Evolutionary conservation across 2,888 invertebrate species (phyloP).

Genomic region (Pachymerium ferrugineum): DNA sequence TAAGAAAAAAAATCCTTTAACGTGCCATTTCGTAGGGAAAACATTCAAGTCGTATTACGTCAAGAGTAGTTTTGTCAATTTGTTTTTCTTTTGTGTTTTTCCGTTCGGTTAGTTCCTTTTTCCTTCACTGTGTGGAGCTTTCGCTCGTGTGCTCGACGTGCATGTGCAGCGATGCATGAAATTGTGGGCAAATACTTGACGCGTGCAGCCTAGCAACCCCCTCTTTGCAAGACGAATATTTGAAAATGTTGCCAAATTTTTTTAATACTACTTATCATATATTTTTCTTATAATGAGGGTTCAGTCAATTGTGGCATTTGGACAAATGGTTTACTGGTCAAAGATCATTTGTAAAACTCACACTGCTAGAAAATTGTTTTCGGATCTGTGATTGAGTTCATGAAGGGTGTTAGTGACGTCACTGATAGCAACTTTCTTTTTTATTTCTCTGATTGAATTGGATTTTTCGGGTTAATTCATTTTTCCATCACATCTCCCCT

Average conservation of each 20-base stretch:
- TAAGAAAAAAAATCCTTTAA: background rate
- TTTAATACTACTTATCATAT: background rate
- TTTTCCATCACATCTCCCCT: background rate
- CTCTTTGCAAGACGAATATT: background rate
- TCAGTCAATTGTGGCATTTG: constrained; percentile 15
- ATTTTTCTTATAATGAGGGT: background rate
- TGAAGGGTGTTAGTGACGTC: constrained; percentile 24
- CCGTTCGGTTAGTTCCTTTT: constrained; percentile 22
- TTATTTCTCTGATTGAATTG: constrained; percentile 5
- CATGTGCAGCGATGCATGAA: constrained; percentile 22
- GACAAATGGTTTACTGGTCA: constrained; percentile 25
- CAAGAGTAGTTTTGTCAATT: constrained; percentile 24
- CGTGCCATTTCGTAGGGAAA: constrained; percentile 17
- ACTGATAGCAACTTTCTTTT: constrained; percentile 18
- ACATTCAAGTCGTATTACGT: constrained; percentile 23
- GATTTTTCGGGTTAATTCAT: constrained; percentile 27
- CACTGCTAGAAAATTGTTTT: constrained; percentile 19
- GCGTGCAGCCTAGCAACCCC: constrained; percentile 14
- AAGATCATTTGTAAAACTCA: constrained; percentile 24
- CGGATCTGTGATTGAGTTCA: constrained; percentile 27
- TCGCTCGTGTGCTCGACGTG: constrained; percentile 19
- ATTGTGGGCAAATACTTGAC: constrained; percentile 27
- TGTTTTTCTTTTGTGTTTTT: constrained; percentile 27
- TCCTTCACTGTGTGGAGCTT: constrained; percentile 17
- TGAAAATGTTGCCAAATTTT: background rate